Evolutionary conservation across 2,888 invertebrate genomes (phyloP).

Genomic region (Leucophenga maculata): DNA sequence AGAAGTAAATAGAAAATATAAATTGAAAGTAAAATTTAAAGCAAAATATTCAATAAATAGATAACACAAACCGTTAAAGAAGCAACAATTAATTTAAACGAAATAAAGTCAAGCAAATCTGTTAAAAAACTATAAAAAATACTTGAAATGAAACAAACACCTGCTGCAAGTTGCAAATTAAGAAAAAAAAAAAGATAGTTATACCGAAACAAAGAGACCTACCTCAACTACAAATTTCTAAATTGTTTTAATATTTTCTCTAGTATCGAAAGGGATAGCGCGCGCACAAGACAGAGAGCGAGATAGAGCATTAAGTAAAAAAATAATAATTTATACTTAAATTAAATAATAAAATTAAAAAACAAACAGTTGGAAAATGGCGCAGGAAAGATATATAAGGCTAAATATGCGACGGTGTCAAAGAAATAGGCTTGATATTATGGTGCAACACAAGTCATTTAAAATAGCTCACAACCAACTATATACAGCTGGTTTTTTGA

Average conservation of each 20-base stretch:
- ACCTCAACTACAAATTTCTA: neutral
- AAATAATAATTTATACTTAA: conserved; percentile 48
- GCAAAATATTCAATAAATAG: neutral
- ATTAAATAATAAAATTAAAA: conserved; percentile 30
- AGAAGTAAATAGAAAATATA: neutral
- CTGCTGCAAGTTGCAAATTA: conserved; percentile 22
- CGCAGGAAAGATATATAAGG: no score
- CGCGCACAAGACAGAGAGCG: conserved; percentile 30
- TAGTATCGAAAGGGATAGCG: conserved; percentile 37
- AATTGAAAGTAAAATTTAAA: neutral
- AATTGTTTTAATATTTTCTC: no score
- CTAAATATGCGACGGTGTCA: no score
- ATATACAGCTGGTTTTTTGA: no score
- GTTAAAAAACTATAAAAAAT: conserved; percentile 31
- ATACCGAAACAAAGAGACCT: neutral
- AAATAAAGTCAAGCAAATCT: conserved; percentile 12
- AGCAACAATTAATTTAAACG: neutral
- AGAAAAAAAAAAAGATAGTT: neutral
- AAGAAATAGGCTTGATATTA: no score
- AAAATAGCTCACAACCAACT: no score
- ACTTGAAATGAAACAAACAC: conserved; percentile 23
- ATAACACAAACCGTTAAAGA: conserved; percentile 4
- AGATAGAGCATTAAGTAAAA: conserved; percentile 42
- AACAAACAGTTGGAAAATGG: no score
- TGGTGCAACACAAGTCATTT: no score